Base-by-base conservation (phyloP, 1,140 invertebrate genomes). In the Drosophila ironensis region DNA sequence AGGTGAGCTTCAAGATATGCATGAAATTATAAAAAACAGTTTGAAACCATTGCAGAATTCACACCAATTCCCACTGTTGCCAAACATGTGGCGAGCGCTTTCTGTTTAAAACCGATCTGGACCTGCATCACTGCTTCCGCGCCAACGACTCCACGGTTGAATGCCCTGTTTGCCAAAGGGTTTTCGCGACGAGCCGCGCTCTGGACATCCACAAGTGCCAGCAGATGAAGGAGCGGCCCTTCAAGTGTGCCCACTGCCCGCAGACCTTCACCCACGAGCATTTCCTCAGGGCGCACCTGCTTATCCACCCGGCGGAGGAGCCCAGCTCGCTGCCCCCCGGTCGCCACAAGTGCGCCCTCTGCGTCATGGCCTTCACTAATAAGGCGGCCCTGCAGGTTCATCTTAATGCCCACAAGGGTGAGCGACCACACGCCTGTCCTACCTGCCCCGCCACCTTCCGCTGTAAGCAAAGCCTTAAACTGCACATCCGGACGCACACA, bases 201-300 rank as follows among this genome's bases (percentile, higher is more conserved):
- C 9, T 45, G 6, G 40, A 44, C 9, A 37, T 19, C 3, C 57
- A 61, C 22, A 60, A 61, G 14, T 61, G 57, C 14, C 16, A 12
- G 12, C 20, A 17, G 11, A 25, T 19, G 11, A 24, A 61, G 5
- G 20, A 44, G 11, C 14, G 22, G 4, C 20, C 38, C 5, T 59
- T 61, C 3, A n/a, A 37, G 12, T 61, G 57, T 17, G 28, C 53
- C 1, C 22, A 61, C 22, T 61, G 57, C 12, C 53, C 53, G 1
- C 16, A 59, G 9, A 20, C 38, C 7, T 61, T 61, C 9, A 25
- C 3, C 9, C 20, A 45, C 7, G 28, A 37, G 1, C 40, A 37
- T 1, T 14, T 20, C n/a, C 53, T 61, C 0, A 59, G 45, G 17
- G 57, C 12, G 1, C 57, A 61, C 20, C 20, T 59, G 40, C 27